These are phyloP conservation scores for Lycaena phlaeas DNA, from an alignment of 2,888 invertebrate species.

Conservation along the genomic window DNA sequence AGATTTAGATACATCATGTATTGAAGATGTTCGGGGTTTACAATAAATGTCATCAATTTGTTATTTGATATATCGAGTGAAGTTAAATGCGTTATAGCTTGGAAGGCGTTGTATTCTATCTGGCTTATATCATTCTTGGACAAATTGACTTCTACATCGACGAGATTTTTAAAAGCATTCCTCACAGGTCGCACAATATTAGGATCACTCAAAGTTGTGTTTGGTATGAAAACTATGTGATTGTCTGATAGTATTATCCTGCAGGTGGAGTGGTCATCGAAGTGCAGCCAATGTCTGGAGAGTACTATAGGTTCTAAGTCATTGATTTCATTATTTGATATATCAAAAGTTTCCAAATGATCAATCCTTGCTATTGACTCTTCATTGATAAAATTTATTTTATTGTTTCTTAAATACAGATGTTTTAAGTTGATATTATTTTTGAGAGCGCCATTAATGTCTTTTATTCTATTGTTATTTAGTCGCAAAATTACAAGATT, in stretches of 20 bases:
- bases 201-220: slow-evolving; percentile 33
- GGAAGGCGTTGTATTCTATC: slow-evolving; percentile 50
- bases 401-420: slow-evolving; percentile 42
- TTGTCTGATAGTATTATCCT: slow-evolving; percentile 52
- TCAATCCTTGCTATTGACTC: slow-evolving; percentile 44
- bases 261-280: slow-evolving; percentile 36
- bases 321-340: slow-evolving; percentile 45
- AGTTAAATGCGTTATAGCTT: slow-evolving; percentile 35
- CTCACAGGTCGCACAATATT: slow-evolving; percentile 26
- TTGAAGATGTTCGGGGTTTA: slow-evolving; percentile 39
- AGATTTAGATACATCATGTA: slow-evolving; percentile 44
- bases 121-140: slow-evolving; percentile 44
- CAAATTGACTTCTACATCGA: slow-evolving; percentile 45
- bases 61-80: slow-evolving; percentile 48
- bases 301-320: slow-evolving; percentile 40
- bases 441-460: slow-evolving; percentile 55
- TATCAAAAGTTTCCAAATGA: slow-evolving; percentile 54
- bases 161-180: slow-evolving; percentile 22
- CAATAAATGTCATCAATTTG: slow-evolving; percentile 35
- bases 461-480: slow-evolving; percentile 45
- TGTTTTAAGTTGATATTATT: slow-evolving; percentile 42
- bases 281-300: slow-evolving; percentile 50
- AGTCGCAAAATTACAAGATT: slow-evolving; percentile 37
- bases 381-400: slow-evolving; percentile 41
- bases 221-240: slow-evolving; percentile 36